phyloP scores from a whole-genome alignment of 2,888 invertebrate species.

The Geophilus truncorum region DNA sequence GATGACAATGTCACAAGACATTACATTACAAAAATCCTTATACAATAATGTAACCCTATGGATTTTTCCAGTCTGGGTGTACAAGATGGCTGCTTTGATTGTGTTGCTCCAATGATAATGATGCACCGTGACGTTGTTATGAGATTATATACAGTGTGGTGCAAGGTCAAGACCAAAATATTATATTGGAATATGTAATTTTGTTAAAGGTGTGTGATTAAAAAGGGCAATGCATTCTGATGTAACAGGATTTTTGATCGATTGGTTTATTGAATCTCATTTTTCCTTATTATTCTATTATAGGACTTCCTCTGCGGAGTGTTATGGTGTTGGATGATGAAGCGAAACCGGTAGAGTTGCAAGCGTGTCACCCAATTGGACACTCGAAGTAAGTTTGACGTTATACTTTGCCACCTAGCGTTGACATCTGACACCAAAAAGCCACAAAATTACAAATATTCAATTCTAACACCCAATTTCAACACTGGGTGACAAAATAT shows the following conservation, averaged over 20 bases:
- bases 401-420: too few species aligned
- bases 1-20: too few species aligned
- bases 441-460: too few species aligned
- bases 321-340: conserved; percentile 79
- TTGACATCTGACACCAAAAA: too few species aligned
- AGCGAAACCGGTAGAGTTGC: conserved; percentile 81
- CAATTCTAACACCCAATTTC: too few species aligned
- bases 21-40: too few species aligned
- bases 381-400: conserved; percentile 65
- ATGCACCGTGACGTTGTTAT: neutral
- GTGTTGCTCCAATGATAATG: neutral
- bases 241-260: neutral
- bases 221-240: neutral
- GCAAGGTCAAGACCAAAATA: neutral
- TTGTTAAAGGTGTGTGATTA: neutral
- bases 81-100: neutral
- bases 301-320: conserved; percentile 59
- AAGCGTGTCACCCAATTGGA: conserved; percentile 89
- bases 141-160: neutral
- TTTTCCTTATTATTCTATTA: conserved; percentile 30
- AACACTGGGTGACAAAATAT: neutral
- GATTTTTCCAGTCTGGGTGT: neutral
- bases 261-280: neutral
- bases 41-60: too few species aligned
- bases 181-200: neutral